A percentile compares a stretch with the other conserved stretches of the same genome.
Conservation (phyloP, 2,113 vertebrate species). For the Psephotus haematonotus region DNA sequence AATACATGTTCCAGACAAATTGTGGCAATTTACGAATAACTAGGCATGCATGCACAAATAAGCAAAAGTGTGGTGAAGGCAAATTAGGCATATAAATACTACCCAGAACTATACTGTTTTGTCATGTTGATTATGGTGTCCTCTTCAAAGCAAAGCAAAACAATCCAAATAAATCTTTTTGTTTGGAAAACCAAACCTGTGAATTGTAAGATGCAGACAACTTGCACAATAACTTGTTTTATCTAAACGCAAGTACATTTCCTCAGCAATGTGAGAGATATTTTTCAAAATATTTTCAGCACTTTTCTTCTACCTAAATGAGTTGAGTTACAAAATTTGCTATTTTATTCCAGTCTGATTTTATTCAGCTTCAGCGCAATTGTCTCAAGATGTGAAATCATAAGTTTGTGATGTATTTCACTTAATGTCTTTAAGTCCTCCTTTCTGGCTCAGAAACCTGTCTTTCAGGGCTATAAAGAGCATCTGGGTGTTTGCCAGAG, state of each 20-base stretch:
- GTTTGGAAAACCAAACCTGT: not conserved
- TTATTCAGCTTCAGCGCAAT: not conserved
- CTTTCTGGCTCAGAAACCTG: not conserved
- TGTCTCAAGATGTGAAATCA: not conserved
- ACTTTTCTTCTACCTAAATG: not conserved
- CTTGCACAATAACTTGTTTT: not conserved
- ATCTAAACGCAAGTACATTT: fast-evolving
- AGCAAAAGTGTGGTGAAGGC: not conserved
- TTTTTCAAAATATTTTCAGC: not conserved
- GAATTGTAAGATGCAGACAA: not conserved
- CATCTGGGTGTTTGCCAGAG: not conserved
- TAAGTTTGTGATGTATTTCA: not conserved
- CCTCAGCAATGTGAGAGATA: not conserved
- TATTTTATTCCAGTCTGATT: not conserved
- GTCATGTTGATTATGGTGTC: not conserved
- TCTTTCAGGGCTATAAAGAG: not conserved
- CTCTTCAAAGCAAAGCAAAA: not conserved
- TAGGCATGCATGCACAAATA: not conserved
- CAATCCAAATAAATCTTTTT: not conserved
- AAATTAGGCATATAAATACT: not conserved
- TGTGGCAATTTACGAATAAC: not conserved
- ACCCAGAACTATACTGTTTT: not conserved
- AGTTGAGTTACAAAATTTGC: not conserved
- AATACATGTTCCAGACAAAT: not conserved
- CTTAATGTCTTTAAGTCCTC: not conserved